Evolutionary conservation across 2,113 vertebrate species (phyloP).

Genomic region (Neopipo cinnamomea): DNA sequence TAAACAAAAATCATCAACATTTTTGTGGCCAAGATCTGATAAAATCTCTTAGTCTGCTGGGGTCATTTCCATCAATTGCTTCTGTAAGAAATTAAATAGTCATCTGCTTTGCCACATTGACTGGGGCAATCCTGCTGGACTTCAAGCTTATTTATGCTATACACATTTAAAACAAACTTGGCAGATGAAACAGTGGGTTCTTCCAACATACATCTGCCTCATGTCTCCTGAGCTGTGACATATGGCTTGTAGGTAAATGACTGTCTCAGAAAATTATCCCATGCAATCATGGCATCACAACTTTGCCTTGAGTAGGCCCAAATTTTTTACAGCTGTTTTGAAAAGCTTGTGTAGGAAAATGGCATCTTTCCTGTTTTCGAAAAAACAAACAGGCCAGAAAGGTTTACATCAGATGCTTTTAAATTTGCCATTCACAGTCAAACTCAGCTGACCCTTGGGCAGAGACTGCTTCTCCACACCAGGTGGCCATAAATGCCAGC

Average conservation of each 20-base stretch:
- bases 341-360: not conserved
- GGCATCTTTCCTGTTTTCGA: not conserved
- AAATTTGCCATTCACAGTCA: not conserved
- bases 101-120: not conserved
- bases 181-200: not conserved
- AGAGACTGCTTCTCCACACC: not conserved
- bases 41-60: not conserved
- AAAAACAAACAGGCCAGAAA: not conserved
- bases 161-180: slow-evolving; percentile 11
- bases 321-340: not conserved
- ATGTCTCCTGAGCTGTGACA: not conserved
- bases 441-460: not conserved
- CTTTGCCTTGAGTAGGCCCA: not conserved
- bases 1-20: not conserved
- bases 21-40: not conserved
- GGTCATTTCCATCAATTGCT: not conserved
- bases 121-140: not conserved
- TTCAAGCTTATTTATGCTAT: not conserved
- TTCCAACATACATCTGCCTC: not conserved
- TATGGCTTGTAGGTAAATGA: not conserved
- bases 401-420: not conserved
- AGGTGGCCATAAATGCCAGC: not conserved
- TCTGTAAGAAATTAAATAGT: not conserved
- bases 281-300: not conserved
- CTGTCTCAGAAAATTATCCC: not conserved